Conservation (phyloP, 2,113 vertebrate genomes). For the Panthera tigris region DNA sequence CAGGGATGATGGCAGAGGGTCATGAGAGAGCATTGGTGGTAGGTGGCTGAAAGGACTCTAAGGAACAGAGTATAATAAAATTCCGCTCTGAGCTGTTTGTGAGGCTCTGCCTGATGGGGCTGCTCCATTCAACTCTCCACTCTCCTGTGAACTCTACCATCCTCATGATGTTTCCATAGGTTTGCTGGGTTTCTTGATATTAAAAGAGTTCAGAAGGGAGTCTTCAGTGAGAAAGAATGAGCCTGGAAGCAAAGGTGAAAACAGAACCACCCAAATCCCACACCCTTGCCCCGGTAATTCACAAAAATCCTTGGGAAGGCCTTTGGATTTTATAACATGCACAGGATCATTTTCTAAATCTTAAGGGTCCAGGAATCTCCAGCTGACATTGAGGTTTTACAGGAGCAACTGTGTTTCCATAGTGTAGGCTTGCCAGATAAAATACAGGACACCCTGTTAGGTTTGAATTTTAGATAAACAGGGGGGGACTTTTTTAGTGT, state of each 20-base stretch:
- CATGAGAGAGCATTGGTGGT: not conserved
- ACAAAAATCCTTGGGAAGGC: not conserved
- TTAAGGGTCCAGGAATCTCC: conserved; percentile 21
- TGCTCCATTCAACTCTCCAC: not conserved
- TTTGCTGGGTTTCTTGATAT: not conserved
- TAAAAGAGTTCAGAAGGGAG: not conserved
- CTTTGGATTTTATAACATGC: not conserved
- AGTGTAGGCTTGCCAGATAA: not conserved
- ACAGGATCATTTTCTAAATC: not conserved
- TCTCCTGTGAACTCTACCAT: not conserved
- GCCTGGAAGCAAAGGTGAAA: not conserved
- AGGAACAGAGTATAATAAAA: not conserved
- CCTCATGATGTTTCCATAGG: not conserved
- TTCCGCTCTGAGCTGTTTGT: not conserved
- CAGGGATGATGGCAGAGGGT: not conserved
- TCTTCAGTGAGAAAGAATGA: not conserved
- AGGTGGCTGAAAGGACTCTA: not conserved
- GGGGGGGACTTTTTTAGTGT: not conserved
- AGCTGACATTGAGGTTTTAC: not conserved
- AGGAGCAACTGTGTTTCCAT: not conserved
- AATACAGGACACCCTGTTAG: not conserved
- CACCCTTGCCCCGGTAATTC: not conserved
- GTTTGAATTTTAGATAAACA: conserved; percentile 47
- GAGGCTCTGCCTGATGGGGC: not conserved
- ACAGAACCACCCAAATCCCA: not conserved